Evolutionary conservation across 2,888 invertebrate genomes (phyloP), one percentile per base, ranked within the genome.

Genomic region (Spialia ferax): DNA sequence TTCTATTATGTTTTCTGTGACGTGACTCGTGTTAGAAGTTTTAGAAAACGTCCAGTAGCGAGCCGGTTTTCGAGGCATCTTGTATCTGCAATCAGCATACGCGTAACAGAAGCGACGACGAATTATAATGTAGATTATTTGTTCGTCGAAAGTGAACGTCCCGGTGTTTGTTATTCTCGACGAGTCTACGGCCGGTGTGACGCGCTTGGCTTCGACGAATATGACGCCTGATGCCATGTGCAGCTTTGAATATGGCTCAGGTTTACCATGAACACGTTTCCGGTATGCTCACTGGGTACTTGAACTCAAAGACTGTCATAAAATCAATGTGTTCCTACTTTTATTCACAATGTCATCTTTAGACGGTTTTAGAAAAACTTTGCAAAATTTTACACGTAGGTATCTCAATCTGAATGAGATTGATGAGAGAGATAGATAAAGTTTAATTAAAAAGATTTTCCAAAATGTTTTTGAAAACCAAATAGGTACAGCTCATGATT

Each of bases 131-230:
- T 81, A 80, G 83, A 79, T 5, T 13, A 35, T 78, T 78, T 18
- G 79, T 83, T 60, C 81, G 82, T 86, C 82, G 93, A 93, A 93
- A 93, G 93, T 89, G 92, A 93, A 89, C 82, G 89, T 87, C 86
- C 86, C 85, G 85, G 81, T 87, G 86, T 87, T 92, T 91, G 85
- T 86, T 87, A 91, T 90, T 89, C 89, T 82, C 83, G 78, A 75
- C 80, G 81, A 76, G 77, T 81, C 78, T 79, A 23, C 57, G n/a
- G 32, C 20, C 48, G 57, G 15, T 74, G 79, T 87, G 87, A 88
- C 89, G 87, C 83, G 83, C 75, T 73, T 74, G 70, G 83, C 83
- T 18, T 81, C 26, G 84, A 83, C 85, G 77, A 82, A 77, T 79
- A 72, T 22, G 50, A 20, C 22, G 45, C 45, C 18, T 71, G 48